These are phyloP conservation scores for Choristoneura rosaceana DNA, from an alignment of 2,888 invertebrate genomes.

Conservation along the genomic window DNA sequence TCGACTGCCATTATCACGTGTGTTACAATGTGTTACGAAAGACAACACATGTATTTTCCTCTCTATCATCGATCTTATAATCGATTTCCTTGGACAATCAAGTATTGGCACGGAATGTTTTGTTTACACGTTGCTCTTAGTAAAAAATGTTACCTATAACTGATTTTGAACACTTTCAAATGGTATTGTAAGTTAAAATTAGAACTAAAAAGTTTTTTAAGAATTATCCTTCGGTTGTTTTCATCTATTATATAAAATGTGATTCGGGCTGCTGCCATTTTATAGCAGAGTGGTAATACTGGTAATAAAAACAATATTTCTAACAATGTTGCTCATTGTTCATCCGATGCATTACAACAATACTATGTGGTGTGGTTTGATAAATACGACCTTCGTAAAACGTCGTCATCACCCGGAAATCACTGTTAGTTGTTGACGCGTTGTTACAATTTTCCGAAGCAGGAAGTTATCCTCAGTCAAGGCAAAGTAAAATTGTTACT, in stretches of 20 bases:
- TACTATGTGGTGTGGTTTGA: slow-evolving; percentile 60
- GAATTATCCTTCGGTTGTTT: not conserved
- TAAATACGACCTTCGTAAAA: slow-evolving; percentile 70
- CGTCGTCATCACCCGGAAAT: slow-evolving; percentile 82
- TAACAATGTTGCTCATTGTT: slow-evolving; percentile 10
- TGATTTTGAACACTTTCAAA: too few species aligned
- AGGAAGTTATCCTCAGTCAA: slow-evolving; percentile 78
- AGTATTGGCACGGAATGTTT: not conserved
- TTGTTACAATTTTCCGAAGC: slow-evolving; percentile 82
- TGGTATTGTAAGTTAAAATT: too few species aligned
- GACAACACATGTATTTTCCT: slow-evolving; percentile 10
- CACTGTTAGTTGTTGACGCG: slow-evolving; percentile 69
- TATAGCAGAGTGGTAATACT: not conserved
- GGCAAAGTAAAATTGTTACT: slow-evolving; percentile 73
- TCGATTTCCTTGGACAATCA: slow-evolving; percentile 1
- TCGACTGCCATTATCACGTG: slow-evolving; percentile 32
- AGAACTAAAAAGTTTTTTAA: not conserved
- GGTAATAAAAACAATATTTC: slow-evolving; percentile 19
- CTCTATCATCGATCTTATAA: slow-evolving; percentile 11
- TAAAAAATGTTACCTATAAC: not conserved
- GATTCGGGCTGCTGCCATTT: not conserved
- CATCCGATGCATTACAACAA: slow-evolving; percentile 51
- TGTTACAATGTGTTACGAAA: slow-evolving; percentile 28
- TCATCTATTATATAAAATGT: not conserved
- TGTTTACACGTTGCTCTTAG: not conserved